Evolutionary conservation across 37 sponge, comb jelly and placozoan genomes (phyloP), one percentile per base, ranked within the genome.

Genomic region (Petrosia ficiformis): DNA sequence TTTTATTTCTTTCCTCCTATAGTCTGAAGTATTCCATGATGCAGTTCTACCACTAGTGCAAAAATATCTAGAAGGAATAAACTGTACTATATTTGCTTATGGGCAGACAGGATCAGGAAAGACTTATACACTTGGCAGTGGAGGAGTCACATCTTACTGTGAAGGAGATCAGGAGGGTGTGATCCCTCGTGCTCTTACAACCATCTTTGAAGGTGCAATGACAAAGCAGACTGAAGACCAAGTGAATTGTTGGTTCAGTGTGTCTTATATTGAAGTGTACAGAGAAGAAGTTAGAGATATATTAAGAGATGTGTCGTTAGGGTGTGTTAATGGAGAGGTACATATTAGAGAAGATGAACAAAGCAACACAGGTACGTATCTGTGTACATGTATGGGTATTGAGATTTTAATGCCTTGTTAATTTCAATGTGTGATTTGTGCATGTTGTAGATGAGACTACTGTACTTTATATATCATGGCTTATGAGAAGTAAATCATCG

Each of bases 41-140:
- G 73, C 76, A 67, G 84, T 90, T 5, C 24, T 21, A 8, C 80
- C 84, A 28, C 43, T 88, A 41, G 80, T 88, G 14, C 60, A 44
- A 4, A 69, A 52, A 22, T 78, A 57, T 34, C 42, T 88, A 21
- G 78, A 77, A 56, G 89, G 89, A 0, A 82, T 84, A 69, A 88
- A 88, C 65, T 78, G 76, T 25, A 88, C 89, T 33, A 63, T 83
- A 0, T 77, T 88, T 72, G 89, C 89, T 57, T 88, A 88, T 44
- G 89, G 89, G 42, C 89, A 88, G 37, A 88, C 89, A 30, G 83
- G 89, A 0, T 76, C 84, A 34, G 89, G 89, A 0, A 88, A 88
- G 58, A 88, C 89, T 31, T 84, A 64, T 67, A 83, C 89, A n/a
- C 69, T 88, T 2, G 77, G 77, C 52, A 77, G 77, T 71, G 78